phyloP scores from a whole-genome alignment of 2,888 invertebrate genomes.

The Thysanoteuthis rhombus region DNA sequence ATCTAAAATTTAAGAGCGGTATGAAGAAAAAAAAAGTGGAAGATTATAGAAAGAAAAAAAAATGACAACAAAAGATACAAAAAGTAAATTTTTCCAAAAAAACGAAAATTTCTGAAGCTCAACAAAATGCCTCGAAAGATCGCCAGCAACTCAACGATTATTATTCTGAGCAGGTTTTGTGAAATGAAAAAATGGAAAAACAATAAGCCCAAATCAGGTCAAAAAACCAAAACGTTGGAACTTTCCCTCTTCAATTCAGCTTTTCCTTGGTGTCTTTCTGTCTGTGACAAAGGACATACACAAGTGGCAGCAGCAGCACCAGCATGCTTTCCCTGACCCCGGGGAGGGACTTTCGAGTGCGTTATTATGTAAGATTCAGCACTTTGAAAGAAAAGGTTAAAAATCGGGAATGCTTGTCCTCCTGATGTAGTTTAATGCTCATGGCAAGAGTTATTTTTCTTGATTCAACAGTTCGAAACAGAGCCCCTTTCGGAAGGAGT shows the following conservation, averaged over 20 bases:
- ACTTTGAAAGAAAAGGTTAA: background rate
- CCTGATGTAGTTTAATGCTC: background rate
- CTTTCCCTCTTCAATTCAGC: background rate
- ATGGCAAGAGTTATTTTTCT: background rate
- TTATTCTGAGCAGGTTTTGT: too few species aligned
- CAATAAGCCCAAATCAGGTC: too few species aligned
- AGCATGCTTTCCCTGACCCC: background rate
- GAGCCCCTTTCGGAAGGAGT: background rate
- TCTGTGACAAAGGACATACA: background rate
- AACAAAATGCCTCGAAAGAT: too few species aligned
- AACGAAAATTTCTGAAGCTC: too few species aligned
- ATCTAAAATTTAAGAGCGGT: too few species aligned
- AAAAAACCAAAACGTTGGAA: too few species aligned
- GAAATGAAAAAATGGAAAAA: too few species aligned
- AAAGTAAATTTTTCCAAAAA: too few species aligned
- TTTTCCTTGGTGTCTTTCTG: background rate
- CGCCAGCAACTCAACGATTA: too few species aligned
- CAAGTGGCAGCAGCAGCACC: background rate
- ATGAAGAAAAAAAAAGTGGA: too few species aligned
- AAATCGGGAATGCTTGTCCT: background rate
- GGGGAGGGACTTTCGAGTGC: background rate
- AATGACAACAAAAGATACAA: too few species aligned
- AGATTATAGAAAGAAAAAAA: too few species aligned
- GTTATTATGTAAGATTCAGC: background rate
- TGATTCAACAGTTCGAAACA: background rate